phyloP scores from a whole-genome alignment of 64 coral and sea anemone species.

The Stichodactyla mertensii region DNA sequence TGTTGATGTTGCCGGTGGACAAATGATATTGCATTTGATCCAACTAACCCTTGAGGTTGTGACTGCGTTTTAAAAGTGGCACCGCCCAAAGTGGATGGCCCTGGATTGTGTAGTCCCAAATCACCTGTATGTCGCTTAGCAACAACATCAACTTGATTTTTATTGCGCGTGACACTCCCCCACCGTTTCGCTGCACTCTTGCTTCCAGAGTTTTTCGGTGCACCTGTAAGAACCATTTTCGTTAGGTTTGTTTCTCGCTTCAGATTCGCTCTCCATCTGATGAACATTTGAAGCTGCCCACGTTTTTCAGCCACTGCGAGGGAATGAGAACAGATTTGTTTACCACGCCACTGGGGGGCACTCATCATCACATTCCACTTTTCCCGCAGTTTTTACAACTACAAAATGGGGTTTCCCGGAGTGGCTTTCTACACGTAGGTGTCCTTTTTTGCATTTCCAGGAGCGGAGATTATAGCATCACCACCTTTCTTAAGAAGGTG shows the following conservation, averaged over 20 bases:
- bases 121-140: background rate
- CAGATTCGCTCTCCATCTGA: constrained; percentile 20
- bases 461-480: constrained; percentile 26
- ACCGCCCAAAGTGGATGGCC: no score
- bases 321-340: constrained; percentile 39
- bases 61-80: no score
- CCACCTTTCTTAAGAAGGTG: no score
- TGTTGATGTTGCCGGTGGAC: no score
- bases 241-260: constrained; percentile 35
- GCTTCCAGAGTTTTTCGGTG: constrained; percentile 1
- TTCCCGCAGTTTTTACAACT: constrained; percentile 20
- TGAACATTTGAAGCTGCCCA: constrained; percentile 26
- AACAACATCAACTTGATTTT: constrained; percentile 11
- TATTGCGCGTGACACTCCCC: constrained; percentile 31
- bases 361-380: constrained; percentile 26
- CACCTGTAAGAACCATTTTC: constrained; percentile 25
- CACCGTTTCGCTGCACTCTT: constrained; percentile 39
- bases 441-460: constrained; percentile 29
- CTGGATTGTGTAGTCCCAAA: no score
- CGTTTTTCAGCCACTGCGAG: constrained; percentile 27
- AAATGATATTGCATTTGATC: no score
- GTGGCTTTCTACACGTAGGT: constrained; percentile 34
- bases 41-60: no score
- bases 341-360: constrained; percentile 21
- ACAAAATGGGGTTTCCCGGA: constrained; percentile 31